These are phyloP conservation scores for Zaprionus bogoriensis DNA, from an alignment of 2,888 invertebrate genomes.

Conservation along the genomic window DNA sequence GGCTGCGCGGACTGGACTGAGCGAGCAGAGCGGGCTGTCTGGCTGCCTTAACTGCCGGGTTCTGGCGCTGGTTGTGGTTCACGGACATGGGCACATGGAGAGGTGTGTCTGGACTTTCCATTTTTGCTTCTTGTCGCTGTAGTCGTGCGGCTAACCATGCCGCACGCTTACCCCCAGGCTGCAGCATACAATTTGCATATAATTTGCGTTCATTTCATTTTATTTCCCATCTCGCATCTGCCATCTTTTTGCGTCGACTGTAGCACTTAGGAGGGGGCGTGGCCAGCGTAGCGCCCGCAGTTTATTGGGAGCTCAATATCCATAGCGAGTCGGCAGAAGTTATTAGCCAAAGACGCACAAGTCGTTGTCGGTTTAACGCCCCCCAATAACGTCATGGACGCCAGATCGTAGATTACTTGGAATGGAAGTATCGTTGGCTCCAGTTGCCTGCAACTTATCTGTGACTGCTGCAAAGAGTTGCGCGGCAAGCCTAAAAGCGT, in stretches of 20 bases:
- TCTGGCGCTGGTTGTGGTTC: background rate
- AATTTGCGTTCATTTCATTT: slow-evolving; percentile 79
- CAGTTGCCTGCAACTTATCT: too few species aligned
- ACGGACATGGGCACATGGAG: slow-evolving; percentile 46
- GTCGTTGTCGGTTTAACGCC: slow-evolving; percentile 29
- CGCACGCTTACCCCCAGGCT: slow-evolving; percentile 47
- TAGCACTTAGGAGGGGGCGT: slow-evolving; percentile 38
- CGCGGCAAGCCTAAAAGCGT: too few species aligned
- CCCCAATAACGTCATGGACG: slow-evolving; percentile 1
- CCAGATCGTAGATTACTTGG: background rate
- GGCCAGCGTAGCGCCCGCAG: slow-evolving; percentile 30
- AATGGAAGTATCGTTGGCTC: background rate
- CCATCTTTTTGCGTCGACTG: slow-evolving; percentile 27
- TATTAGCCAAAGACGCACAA: slow-evolving; percentile 26
- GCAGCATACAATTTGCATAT: slow-evolving; percentile 81
- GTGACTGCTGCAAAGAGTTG: too few species aligned
- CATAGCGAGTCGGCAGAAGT: slow-evolving; percentile 4
- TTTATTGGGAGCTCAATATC: slow-evolving; percentile 46
- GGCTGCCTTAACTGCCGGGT: background rate
- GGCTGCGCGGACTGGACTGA: slow-evolving; percentile 30
- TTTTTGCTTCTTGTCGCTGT: slow-evolving; percentile 63
- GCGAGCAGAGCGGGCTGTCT: background rate
- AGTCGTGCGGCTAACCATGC: slow-evolving; percentile 14
- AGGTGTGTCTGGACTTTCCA: slow-evolving; percentile 75
- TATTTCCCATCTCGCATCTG: slow-evolving; percentile 46